Conservation (phyloP, 2,797 vertebrate species). For the Aeoliscus strigatus region DNA sequence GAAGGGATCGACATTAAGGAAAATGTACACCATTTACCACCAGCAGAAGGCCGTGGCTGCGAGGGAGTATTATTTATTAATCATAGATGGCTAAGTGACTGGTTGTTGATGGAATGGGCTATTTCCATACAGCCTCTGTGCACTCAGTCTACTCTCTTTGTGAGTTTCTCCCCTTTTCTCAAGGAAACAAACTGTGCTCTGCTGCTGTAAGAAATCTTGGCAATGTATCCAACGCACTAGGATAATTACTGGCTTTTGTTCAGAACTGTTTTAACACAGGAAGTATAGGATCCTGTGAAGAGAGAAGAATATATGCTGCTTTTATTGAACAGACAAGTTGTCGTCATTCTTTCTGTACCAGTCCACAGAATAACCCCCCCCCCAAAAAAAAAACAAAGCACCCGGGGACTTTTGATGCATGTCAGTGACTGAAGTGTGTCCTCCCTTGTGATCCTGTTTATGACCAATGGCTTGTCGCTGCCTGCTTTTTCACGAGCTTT, state of each 20-base stretch:
- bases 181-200: slow-evolving; percentile 4
- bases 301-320: too few relatives aligned
- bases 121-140: slow-evolving; percentile 52
- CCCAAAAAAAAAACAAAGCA: too few relatives aligned
- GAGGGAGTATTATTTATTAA: slow-evolving; percentile 63
- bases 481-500: too few relatives aligned
- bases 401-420: too few relatives aligned
- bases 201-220: too few relatives aligned
- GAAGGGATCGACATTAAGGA: slow-evolving; percentile 57
- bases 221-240: too few relatives aligned
- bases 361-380: too few relatives aligned
- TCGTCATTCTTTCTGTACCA: too few relatives aligned
- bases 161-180: slow-evolving; percentile 20
- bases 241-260: slow-evolving; percentile 3
- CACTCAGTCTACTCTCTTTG: slow-evolving; percentile 26
- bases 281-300: neutral
- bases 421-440: too few relatives aligned
- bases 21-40: slow-evolving; percentile 63
- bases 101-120: slow-evolving; percentile 53
- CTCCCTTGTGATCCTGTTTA: too few relatives aligned
- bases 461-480: too few relatives aligned
- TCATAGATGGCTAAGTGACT: slow-evolving; percentile 58
- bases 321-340: too few relatives aligned
- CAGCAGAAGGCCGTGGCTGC: slow-evolving; percentile 35
- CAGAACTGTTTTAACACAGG: slow-evolving; percentile 1